A percentile compares a stretch with the other conserved stretches of the same genome.
Evolutionary conservation across 2,888 invertebrate species (phyloP).

Genomic region (Leucoma salicis): DNA sequence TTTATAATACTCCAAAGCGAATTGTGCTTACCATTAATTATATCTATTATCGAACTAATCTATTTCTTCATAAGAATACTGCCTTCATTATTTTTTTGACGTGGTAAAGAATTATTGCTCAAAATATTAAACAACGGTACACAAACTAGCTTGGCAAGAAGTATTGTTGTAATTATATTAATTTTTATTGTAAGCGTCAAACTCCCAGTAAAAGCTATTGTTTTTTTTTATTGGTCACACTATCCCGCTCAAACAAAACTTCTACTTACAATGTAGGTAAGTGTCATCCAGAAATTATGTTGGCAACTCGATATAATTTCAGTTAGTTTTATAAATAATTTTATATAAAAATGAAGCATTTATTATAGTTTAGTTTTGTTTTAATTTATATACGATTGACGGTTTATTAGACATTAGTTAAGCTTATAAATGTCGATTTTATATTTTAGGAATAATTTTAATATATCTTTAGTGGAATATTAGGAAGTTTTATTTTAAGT

Average conservation of each 20-base stretch:
- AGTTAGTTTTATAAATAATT: conserved; percentile 9
- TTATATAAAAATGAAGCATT: conserved; percentile 30
- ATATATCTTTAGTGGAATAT: conserved; percentile 3
- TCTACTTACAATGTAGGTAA: conserved; percentile 7
- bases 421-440: conserved; percentile 3
- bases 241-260: conserved; percentile 2
- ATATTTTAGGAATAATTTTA: conserved; percentile 5
- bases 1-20: too few relatives aligned
- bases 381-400: conserved; percentile 28
- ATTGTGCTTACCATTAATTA: too few relatives aligned
- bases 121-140: too few relatives aligned
- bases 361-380: conserved; percentile 36
- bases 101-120: too few relatives aligned
- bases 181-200: too few relatives aligned
- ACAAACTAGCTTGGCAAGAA: too few relatives aligned
- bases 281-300: conserved; percentile 7
- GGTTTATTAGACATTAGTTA: conserved; percentile 8
- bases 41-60: too few relatives aligned
- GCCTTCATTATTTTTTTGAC: too few relatives aligned
- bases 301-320: conserved; percentile 7
- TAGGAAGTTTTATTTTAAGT: neutral
- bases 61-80: too few relatives aligned
- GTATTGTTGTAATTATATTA: too few relatives aligned
- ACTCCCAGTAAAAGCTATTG: too few relatives aligned
- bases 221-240: conserved; percentile 7